These are phyloP conservation scores for Sminthurides aquaticus DNA, from an alignment of 2,888 invertebrate species.

Conservation along the genomic window DNA sequence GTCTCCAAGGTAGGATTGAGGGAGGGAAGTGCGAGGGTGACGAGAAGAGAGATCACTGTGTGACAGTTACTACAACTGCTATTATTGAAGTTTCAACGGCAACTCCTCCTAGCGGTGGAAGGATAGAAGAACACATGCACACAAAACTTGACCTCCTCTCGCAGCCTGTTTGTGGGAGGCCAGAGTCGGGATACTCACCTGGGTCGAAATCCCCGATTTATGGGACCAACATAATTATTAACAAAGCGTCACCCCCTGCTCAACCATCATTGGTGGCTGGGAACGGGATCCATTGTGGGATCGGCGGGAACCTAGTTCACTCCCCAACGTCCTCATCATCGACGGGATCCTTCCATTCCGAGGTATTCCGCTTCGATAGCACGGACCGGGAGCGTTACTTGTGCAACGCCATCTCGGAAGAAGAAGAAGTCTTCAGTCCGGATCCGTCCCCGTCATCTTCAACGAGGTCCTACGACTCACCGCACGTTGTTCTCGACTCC, in stretches of 20 bases:
- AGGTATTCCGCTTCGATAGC: conserved; percentile 54
- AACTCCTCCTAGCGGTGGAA: conserved; percentile 13
- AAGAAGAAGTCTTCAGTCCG: conserved; percentile 56
- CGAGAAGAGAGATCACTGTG: neutral
- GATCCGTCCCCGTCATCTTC: conserved; percentile 44
- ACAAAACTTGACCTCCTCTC: conserved; percentile 25
- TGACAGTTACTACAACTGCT: conserved; percentile 10
- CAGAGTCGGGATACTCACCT: conserved; percentile 17
- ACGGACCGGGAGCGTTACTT: conserved; percentile 46
- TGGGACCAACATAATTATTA: conserved; percentile 21
- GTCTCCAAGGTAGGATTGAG: neutral
- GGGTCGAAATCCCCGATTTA: conserved; percentile 18
- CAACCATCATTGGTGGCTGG: conserved; percentile 2
- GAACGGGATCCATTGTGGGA: conserved; percentile 9
- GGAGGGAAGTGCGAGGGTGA: neutral
- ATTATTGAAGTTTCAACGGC: conserved; percentile 8
- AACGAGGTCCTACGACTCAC: conserved; percentile 53
- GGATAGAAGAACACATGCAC: conserved; percentile 27
- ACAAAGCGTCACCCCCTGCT: conserved; percentile 13
- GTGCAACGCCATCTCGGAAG: conserved; percentile 47
- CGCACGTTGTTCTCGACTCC: conserved; percentile 50
- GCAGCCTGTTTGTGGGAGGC: conserved; percentile 11
- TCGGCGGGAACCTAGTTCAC: neutral
- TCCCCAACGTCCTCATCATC: conserved; percentile 11
- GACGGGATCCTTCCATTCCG: conserved; percentile 44